Conservation (phyloP, 2,797 vertebrate genomes). For the Linurgus olivaceus region DNA sequence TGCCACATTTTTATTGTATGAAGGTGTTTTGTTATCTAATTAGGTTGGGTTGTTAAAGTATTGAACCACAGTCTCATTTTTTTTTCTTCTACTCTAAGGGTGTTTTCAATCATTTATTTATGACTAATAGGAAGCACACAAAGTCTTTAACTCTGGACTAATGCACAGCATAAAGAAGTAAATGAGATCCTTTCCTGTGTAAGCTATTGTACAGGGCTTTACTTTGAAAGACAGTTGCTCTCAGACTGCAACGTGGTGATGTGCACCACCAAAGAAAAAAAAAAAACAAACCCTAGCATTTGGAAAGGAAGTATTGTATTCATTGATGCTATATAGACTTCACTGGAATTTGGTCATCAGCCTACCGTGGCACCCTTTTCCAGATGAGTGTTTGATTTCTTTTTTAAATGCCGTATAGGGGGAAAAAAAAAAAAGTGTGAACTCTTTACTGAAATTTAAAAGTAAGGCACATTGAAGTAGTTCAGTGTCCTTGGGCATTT, state of each 20-base stretch:
- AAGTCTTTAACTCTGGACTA: background rate
- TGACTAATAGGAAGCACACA: background rate
- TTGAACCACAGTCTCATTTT: background rate
- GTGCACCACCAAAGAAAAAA: background rate
- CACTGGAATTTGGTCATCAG: background rate
- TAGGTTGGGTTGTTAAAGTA: conserved; percentile 8
- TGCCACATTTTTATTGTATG: background rate
- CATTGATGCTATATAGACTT: background rate
- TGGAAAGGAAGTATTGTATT: background rate
- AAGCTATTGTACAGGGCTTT: background rate
- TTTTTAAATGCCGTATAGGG: background rate
- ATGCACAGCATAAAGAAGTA: background rate
- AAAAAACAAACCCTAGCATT: background rate
- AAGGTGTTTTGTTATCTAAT: conserved; percentile 19
- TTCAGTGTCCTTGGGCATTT: background rate
- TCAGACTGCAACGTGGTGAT: background rate
- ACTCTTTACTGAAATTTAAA: background rate
- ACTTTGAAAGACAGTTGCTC: background rate
- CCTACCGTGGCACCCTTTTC: background rate
- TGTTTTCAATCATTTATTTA: background rate
- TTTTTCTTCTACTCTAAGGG: background rate
- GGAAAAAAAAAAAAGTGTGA: background rate
- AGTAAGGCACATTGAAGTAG: background rate
- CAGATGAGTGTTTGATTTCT: background rate
- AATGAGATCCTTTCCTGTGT: background rate